A percentile compares a stretch with the other conserved stretches of the same genome.
These are phyloP conservation scores for Lepisosteus oculatus DNA, from an alignment of 2,113 vertebrate genomes.

Conservation along the genomic window DNA sequence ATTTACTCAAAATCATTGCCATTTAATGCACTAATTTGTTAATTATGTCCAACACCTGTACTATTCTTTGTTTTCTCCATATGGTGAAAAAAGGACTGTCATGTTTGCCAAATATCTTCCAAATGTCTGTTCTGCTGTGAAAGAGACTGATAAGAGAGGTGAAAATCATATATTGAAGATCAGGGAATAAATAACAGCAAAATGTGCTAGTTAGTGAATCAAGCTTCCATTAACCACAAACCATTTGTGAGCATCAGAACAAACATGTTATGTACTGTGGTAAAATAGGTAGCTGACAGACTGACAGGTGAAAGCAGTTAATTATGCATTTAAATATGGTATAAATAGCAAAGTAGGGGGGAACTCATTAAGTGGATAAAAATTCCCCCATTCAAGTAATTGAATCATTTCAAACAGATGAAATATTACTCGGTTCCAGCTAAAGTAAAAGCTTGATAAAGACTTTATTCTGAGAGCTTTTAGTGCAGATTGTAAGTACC, in stretches of 20 bases:
- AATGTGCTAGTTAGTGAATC: background rate
- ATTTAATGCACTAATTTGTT: no score
- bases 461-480: no score
- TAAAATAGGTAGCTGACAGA: background rate
- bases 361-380: background rate
- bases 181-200: background rate
- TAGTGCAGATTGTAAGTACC: no score
- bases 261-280: background rate
- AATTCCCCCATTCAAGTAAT: background rate
- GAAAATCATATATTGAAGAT: no score
- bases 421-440: background rate
- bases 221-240: background rate
- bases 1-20: no score
- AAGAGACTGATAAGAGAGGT: no score
- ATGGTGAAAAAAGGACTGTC: no score
- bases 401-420: background rate
- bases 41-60: no score
- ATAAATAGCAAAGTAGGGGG: constrained; percentile 2
- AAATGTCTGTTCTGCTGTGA: no score
- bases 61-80: no score
- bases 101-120: no score
- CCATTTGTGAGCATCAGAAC: background rate
- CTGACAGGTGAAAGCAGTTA: background rate
- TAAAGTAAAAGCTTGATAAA: no score
- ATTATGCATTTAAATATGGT: background rate